phyloP scores from a whole-genome alignment of 2,113 vertebrate genomes.

The Irena cyanogastra region DNA sequence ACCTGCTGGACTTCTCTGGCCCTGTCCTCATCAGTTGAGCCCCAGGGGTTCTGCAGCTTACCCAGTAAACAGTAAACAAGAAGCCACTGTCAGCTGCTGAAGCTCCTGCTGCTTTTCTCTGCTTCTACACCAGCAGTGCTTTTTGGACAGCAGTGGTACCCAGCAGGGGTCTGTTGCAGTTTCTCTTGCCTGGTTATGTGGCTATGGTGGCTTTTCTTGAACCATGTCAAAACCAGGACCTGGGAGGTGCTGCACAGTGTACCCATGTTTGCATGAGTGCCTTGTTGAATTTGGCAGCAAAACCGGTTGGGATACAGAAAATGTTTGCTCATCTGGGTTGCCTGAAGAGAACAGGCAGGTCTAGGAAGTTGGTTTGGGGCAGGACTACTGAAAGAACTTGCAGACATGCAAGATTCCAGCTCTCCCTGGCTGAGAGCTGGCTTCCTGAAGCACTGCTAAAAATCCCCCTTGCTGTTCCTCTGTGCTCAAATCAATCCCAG shows the following conservation, averaged over 20 bases:
- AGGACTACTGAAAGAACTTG: neutral
- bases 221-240: neutral
- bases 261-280: neutral
- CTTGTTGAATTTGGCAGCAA: neutral
- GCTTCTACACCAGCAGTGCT: neutral
- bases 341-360: neutral
- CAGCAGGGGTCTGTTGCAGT: neutral
- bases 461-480: neutral
- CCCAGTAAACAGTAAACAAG: neutral
- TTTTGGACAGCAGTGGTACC: neutral
- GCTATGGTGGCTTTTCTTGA: neutral
- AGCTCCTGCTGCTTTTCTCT: neutral
- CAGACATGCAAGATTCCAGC: neutral
- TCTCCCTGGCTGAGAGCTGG: neutral
- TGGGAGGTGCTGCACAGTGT: neutral
- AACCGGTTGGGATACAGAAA: neutral
- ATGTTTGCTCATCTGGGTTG: neutral
- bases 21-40: neutral
- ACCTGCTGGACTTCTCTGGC: neutral
- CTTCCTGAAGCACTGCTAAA: neutral
- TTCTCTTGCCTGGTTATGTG: neutral
- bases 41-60: neutral
- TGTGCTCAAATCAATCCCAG: neutral
- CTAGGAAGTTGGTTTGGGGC: neutral
- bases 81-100: neutral